A percentile compares a stretch with the other conserved stretches of the same genome.
Evolutionary conservation across 2,888 invertebrate species (phyloP).

Genomic region (Pterostichus madidus): DNA sequence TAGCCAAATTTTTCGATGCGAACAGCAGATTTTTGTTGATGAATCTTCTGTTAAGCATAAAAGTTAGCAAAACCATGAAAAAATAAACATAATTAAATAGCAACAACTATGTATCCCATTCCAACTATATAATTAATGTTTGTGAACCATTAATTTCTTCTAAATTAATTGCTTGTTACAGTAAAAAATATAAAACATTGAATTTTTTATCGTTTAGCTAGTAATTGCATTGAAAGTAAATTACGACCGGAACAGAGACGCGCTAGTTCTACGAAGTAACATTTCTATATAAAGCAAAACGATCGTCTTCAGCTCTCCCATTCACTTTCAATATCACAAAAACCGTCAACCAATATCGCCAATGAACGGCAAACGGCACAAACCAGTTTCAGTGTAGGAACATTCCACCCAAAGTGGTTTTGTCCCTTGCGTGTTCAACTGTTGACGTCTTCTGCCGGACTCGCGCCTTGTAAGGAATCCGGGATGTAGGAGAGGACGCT

Average conservation of each 20-base stretch:
- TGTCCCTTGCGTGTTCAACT: not conserved
- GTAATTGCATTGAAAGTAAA: too few species aligned
- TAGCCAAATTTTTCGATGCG: too few species aligned
- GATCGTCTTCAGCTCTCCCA: conserved; percentile 28
- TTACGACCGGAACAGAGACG: not conserved
- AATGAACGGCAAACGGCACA: not conserved
- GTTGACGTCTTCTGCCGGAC: not conserved
- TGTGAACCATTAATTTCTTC: too few species aligned
- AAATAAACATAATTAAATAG: too few species aligned
- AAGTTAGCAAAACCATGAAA: too few species aligned
- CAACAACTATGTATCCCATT: too few species aligned
- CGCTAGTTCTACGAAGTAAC: not conserved
- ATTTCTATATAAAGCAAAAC: conserved; percentile 38
- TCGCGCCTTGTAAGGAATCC: not conserved
- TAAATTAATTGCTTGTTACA: too few species aligned
- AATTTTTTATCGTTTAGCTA: too few species aligned
- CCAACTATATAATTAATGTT: too few species aligned
- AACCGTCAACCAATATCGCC: conserved; percentile 24
- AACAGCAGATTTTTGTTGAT: too few species aligned
- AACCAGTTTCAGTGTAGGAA: conserved; percentile 18
- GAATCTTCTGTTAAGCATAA: too few species aligned
- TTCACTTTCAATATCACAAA: conserved; percentile 42
- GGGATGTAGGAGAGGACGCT: not conserved
- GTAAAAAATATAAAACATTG: too few species aligned
- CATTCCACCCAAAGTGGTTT: conserved; percentile 22